phyloP scores from a whole-genome alignment of 2,888 invertebrate genomes.

The Calliphora vomitoria region DNA sequence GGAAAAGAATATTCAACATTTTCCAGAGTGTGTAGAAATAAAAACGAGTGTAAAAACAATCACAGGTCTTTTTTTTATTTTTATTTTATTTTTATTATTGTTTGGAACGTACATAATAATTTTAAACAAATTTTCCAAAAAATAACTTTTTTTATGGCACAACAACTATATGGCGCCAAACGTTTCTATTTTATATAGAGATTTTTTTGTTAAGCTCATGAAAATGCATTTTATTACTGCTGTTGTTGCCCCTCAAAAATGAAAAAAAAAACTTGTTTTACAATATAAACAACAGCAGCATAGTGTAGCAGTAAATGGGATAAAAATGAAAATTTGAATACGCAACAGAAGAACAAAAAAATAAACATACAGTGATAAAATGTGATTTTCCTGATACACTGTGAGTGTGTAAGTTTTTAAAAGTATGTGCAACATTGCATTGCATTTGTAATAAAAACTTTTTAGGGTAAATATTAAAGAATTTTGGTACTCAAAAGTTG shows the following conservation, averaged over 20 bases:
- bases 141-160: conserved; percentile 9
- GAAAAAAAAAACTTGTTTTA: conserved; percentile 19
- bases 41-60: not conserved
- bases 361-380: conserved; percentile 43
- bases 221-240: conserved; percentile 72
- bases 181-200: conserved; percentile 30
- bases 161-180: conserved; percentile 65
- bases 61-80: not conserved
- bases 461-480: conserved; percentile 11
- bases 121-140: conserved; percentile 28
- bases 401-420: not conserved
- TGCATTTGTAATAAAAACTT: not conserved
- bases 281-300: conserved; percentile 20
- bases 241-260: conserved; percentile 20
- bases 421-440: not conserved
- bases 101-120: conserved; percentile 12
- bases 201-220: conserved; percentile 52
- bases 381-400: conserved; percentile 44
- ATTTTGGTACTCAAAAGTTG: not conserved
- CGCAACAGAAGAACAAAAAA: not conserved
- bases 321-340: conserved; percentile 46
- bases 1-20: conserved; percentile 10
- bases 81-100: conserved; percentile 32
- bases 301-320: conserved; percentile 19
- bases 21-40: not conserved